phyloP scores from a whole-genome alignment of 1,140 invertebrate genomes.

The Micrasema longulum region DNA sequence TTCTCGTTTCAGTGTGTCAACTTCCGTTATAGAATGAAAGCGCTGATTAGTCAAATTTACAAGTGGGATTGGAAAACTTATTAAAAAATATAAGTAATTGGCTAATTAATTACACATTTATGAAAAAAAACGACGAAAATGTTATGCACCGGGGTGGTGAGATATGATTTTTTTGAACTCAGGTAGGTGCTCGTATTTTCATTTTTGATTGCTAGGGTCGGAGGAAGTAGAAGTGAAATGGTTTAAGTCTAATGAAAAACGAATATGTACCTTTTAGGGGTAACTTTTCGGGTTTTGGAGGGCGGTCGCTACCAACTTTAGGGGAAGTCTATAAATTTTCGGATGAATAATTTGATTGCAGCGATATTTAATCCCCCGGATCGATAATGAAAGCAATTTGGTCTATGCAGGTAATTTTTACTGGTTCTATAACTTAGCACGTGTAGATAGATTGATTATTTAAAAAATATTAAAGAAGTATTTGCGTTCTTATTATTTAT shows the following conservation, averaged over 20 bases:
- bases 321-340: conserved; percentile 24
- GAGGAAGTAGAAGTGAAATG: conserved; percentile 16
- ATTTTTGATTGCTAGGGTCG: conserved; percentile 30
- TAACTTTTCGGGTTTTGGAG: neutral
- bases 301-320: conserved; percentile 1
- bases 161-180: conserved; percentile 13
- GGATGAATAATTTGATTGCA: conserved; percentile 34
- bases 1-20: too few species aligned
- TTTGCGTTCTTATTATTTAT: too few species aligned
- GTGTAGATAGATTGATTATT: too few species aligned
- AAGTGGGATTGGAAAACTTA: too few species aligned
- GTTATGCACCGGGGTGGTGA: too few species aligned
- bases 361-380: conserved; percentile 23
- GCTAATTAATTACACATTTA: too few species aligned
- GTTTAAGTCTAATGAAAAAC: conserved; percentile 32
- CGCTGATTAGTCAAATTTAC: too few species aligned
- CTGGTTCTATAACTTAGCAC: too few species aligned
- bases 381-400: neutral
- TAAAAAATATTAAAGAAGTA: too few species aligned
- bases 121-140: too few species aligned
- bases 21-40: too few species aligned
- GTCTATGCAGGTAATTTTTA: conserved; percentile 3
- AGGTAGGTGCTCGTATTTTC: neutral
- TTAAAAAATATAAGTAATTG: too few species aligned
- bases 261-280: conserved; percentile 13